phyloP scores from a whole-genome alignment of 2,888 invertebrate genomes.

The Formica aserva region DNA sequence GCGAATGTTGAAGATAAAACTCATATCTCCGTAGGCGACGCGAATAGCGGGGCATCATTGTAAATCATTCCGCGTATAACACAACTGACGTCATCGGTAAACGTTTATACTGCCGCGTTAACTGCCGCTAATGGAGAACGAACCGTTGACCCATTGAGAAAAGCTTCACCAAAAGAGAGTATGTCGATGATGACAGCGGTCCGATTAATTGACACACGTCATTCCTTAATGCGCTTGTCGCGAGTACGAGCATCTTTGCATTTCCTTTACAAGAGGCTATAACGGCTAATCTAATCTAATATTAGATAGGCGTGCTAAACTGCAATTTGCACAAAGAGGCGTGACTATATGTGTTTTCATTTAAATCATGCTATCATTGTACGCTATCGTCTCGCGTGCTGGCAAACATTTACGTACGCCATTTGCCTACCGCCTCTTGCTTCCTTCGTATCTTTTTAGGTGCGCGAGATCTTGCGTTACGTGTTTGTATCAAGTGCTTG shows the following conservation, averaged over 20 bases:
- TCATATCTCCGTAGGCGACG: constrained; percentile 41
- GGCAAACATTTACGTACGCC: constrained; percentile 68
- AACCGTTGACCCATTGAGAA: constrained; percentile 71
- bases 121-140: constrained; percentile 69
- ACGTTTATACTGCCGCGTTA: constrained; percentile 69
- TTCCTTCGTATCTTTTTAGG: neutral
- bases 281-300: constrained; percentile 28
- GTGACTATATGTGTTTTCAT: constrained; percentile 25
- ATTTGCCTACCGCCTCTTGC: constrained; percentile 30
- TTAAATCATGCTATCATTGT: constrained; percentile 32
- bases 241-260: neutral
- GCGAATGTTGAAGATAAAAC: constrained; percentile 40
- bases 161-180: constrained; percentile 58
- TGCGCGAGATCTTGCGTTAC: constrained; percentile 2
- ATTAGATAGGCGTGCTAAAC: constrained; percentile 14
- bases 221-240: constrained; percentile 4
- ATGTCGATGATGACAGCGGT: constrained; percentile 34
- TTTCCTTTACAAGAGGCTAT: neutral
- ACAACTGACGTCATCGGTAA: constrained; percentile 68
- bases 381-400: constrained; percentile 64
- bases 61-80: constrained; percentile 59
- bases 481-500: neutral
- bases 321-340: constrained; percentile 42
- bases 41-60: constrained; percentile 43
- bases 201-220: constrained; percentile 64